Conservation (phyloP, 2,888 invertebrate species). For the Pachliopta kotzebuea region DNA sequence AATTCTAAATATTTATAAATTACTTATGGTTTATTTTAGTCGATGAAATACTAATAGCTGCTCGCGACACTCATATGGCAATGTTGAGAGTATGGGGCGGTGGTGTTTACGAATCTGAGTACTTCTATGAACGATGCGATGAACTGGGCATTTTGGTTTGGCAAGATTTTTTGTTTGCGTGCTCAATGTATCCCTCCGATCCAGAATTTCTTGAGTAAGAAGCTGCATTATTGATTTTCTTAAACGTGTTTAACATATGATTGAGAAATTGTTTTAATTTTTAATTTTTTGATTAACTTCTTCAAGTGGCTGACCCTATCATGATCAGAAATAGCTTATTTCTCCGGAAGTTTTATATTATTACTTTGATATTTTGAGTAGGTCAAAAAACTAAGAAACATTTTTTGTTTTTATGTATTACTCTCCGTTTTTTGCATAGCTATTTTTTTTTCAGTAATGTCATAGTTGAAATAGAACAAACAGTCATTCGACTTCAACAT, state of each 20-base stretch:
- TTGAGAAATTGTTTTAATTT: too few relatives aligned
- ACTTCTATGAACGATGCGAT: slow-evolving; percentile 94
- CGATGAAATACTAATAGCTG: slow-evolving; percentile 83
- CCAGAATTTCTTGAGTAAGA: slow-evolving; percentile 83
- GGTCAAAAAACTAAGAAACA: too few relatives aligned
- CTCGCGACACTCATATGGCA: slow-evolving; percentile 91
- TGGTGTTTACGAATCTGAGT: slow-evolving; percentile 95
- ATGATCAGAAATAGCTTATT: not conserved
- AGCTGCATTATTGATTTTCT: not conserved
- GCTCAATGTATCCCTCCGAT: slow-evolving; percentile 94
- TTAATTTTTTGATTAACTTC: too few relatives aligned
- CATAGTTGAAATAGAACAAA: slow-evolving; percentile 87
- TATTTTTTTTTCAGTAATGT: slow-evolving; percentile 82
- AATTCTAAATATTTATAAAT: not conserved
- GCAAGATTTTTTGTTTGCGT: slow-evolving; percentile 99
- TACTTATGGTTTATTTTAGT: slow-evolving; percentile 54
- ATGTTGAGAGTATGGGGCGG: slow-evolving; percentile 99
- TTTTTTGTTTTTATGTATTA: too few relatives aligned
- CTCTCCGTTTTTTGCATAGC: too few relatives aligned
- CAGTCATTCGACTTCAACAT: slow-evolving; percentile 89
- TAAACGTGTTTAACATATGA: not conserved
- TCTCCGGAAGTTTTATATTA: not conserved
- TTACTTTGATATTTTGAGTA: too few relatives aligned
- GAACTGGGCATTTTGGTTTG: slow-evolving; percentile 95
- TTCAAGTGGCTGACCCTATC: too few relatives aligned